phyloP scores from a whole-genome alignment of 1,140 invertebrate species.

The Trissolcus basalis region DNA sequence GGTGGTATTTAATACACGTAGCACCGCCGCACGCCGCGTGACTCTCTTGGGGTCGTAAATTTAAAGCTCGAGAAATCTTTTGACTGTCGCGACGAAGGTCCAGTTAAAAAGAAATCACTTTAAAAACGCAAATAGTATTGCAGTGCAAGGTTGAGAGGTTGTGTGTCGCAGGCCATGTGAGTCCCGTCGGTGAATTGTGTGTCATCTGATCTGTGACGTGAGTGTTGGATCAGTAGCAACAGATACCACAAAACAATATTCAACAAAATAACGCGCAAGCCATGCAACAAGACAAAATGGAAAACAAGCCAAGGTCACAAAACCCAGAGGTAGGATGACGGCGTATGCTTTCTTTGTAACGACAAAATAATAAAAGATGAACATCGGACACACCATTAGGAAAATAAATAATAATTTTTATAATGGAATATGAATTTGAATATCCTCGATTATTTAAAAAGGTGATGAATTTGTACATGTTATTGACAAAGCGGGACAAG shows the following conservation, averaged over 20 bases:
- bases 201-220: no score
- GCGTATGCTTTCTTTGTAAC: slow-evolving; percentile 99
- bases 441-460: slow-evolving; percentile 75
- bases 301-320: slow-evolving; percentile 84
- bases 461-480: slow-evolving; percentile 71
- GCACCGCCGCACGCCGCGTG: no score
- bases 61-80: no score
- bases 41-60: no score
- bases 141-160: no score
- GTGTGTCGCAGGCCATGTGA: no score
- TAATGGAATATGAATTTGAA: slow-evolving; percentile 71
- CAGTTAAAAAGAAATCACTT: no score
- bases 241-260: slow-evolving; percentile 77
- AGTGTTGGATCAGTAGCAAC: slow-evolving; percentile 76
- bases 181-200: no score
- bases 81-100: no score
- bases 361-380: slow-evolving; percentile 74
- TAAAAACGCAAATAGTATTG: no score
- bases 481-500: slow-evolving; percentile 68
- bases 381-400: slow-evolving; percentile 64
- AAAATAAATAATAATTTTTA: slow-evolving; percentile 76
- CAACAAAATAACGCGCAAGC: slow-evolving; percentile 77
- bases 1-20: no score
- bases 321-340: slow-evolving; percentile 97
- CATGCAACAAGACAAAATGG: slow-evolving; percentile 81